A percentile compares a stretch with the other conserved stretches of the same genome.
These are phyloP conservation scores for Porites rus DNA, from an alignment of 92 coral and sea anemone species.

Conservation along the genomic window DNA sequence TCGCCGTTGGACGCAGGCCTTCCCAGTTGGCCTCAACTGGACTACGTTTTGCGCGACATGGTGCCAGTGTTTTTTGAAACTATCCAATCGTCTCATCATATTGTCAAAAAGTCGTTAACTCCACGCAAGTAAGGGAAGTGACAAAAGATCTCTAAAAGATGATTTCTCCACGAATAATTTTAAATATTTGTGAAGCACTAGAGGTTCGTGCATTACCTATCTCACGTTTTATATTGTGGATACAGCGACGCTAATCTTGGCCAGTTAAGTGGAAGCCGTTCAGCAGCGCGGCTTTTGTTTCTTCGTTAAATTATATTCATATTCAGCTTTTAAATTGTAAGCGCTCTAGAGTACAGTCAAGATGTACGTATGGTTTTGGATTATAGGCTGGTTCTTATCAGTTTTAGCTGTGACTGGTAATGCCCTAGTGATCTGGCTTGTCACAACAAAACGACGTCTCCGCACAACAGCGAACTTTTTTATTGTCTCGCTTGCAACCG, in stretches of 20 bases:
- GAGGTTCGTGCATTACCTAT: no score
- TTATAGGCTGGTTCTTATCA: conserved; percentile 23
- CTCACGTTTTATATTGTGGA: background rate
- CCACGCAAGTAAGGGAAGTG: background rate
- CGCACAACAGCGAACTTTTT: conserved; percentile 16
- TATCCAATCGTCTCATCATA: no score
- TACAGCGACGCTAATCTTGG: background rate
- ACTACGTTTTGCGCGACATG: no score
- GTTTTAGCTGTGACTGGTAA: conserved; percentile 8
- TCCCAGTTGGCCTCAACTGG: no score
- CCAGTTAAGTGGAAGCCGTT: background rate
- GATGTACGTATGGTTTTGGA: conserved; percentile 27
- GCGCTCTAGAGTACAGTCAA: background rate
- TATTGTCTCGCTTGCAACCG: background rate
- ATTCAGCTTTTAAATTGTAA: no score
- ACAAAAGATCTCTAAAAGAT: background rate
- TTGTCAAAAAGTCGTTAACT: background rate
- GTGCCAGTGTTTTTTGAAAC: no score
- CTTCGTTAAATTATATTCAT: background rate
- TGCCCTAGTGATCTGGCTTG: conserved; percentile 2
- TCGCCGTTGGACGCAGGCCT: no score
- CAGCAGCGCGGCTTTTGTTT: background rate
- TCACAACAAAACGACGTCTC: conserved; percentile 1
- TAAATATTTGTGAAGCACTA: no score
- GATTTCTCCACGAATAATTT: no score